These are phyloP conservation scores for Halcyon chelicuti DNA, from an alignment of 2,797 vertebrate species.

Conservation along the genomic window DNA sequence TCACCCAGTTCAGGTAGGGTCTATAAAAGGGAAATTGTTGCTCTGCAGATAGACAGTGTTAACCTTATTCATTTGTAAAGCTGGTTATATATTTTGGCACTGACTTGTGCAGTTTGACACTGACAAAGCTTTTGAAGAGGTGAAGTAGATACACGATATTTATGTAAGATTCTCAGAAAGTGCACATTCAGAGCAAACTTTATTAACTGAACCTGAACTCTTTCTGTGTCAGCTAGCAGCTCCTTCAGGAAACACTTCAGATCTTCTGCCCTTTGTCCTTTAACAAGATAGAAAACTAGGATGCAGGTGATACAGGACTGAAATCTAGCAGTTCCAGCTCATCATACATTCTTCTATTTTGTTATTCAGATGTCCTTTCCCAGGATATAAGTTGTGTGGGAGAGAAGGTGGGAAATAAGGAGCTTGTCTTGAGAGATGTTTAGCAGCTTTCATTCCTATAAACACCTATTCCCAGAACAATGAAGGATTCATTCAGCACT, in stretches of 20 bases:
- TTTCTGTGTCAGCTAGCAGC: not conserved
- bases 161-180: slow-evolving; percentile 27
- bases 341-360: not conserved
- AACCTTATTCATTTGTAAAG: slow-evolving; percentile 47
- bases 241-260: not conserved
- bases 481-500: not conserved
- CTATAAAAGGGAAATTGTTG: slow-evolving; percentile 63
- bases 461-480: not conserved
- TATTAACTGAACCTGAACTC: not conserved
- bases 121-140: slow-evolving; percentile 25
- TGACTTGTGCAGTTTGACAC: not conserved
- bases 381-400: not conserved
- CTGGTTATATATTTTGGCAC: slow-evolving; percentile 34
- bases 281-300: not conserved
- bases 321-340: not conserved
- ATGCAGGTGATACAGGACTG: not conserved
- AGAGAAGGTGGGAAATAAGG: not conserved
- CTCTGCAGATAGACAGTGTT: slow-evolving; percentile 49
- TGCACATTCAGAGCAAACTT: slow-evolving; percentile 15
- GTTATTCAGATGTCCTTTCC: not conserved
- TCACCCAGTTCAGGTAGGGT: not conserved
- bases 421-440: not conserved
- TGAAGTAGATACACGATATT: not conserved
- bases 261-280: not conserved
- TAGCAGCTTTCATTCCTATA: not conserved